Percentiles rank a stretch among this genome's conserved stretches.
phyloP scores from a whole-genome alignment of 2,888 invertebrate genomes.

The Drosophila cognata region DNA sequence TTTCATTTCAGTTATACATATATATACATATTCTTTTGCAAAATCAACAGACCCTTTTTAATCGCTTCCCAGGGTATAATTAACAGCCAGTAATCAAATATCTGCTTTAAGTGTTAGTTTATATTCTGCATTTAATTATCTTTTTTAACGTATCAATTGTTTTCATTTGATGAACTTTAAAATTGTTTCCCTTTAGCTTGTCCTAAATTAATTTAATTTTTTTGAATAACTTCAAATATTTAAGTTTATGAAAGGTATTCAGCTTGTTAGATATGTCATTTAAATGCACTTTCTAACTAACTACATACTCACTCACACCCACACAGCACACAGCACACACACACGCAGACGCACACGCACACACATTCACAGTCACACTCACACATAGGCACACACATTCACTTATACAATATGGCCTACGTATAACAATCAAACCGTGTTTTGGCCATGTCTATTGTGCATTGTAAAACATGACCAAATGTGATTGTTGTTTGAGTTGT shows the following conservation, averaged over 20 bases:
- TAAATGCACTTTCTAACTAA: neutral
- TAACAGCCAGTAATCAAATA: neutral
- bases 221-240: neutral
- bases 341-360: neutral
- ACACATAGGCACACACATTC: neutral
- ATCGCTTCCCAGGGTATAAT: neutral
- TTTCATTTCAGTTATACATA: too few relatives aligned
- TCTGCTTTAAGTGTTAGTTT: too few relatives aligned
- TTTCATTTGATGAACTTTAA: neutral
- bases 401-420: neutral
- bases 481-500: constrained; percentile 31
- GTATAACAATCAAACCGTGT: constrained; percentile 14
- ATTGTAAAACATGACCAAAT: constrained; percentile 47
- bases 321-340: neutral
- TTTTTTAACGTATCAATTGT: too few relatives aligned
- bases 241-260: neutral
- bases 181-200: neutral
- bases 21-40: too few relatives aligned
- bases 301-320: too few relatives aligned
- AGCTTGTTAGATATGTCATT: neutral
- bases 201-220: neutral
- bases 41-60: too few relatives aligned
- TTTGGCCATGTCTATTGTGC: constrained; percentile 46
- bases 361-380: neutral
- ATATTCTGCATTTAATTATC: too few relatives aligned